Evolutionary conservation across 2,113 vertebrate species (phyloP), one percentile per base, ranked within the genome.

Genomic region (Dicaeum eximium): DNA sequence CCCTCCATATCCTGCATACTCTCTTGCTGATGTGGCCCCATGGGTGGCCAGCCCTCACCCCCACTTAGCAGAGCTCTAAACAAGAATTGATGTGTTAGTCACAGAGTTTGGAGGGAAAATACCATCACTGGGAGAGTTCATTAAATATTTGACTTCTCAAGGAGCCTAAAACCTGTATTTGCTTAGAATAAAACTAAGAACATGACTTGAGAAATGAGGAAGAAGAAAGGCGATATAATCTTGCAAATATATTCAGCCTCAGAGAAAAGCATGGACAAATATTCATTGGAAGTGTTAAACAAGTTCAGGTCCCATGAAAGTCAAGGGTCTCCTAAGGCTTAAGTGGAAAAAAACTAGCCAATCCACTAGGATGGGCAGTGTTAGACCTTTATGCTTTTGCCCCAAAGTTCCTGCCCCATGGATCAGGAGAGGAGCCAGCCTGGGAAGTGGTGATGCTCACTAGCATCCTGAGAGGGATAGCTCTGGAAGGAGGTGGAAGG

Each of bases 1-100:
- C 38, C 15, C 33, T 80, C 1, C 0, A 3, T 1, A 2, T 57
- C 22, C 12, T 50, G 42, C 1, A 1, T n/a, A 15, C 2, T 9
- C 5, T 44, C 5, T 33, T 56, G 37, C 57, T 81, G 28, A 70
- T 17, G n/a, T 61, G 60, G 42, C 17, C n/a, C 38, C 51, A 33
- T 0, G 1, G 15, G n/a, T 53, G 45, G 45, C 47, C 86, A 74
- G 42, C 28, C 61, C 17, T 66, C 38, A 66, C 13, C 13, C 24
- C 2, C 6, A 12, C 50, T 90, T 53, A 60, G 25, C 37, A 73
- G 70, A 87, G 22, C 21, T 75, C 48, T 60, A 62, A 82, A 48
- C 16, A 83, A 80, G 40, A n/a, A 48, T 21, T 48, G 5, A 11
- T 65, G 40, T 33, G 15, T 24, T 70, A 47, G 14, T 58, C 47